phyloP scores from a whole-genome alignment of 2,797 vertebrate species.

The Sebastes cheni region DNA sequence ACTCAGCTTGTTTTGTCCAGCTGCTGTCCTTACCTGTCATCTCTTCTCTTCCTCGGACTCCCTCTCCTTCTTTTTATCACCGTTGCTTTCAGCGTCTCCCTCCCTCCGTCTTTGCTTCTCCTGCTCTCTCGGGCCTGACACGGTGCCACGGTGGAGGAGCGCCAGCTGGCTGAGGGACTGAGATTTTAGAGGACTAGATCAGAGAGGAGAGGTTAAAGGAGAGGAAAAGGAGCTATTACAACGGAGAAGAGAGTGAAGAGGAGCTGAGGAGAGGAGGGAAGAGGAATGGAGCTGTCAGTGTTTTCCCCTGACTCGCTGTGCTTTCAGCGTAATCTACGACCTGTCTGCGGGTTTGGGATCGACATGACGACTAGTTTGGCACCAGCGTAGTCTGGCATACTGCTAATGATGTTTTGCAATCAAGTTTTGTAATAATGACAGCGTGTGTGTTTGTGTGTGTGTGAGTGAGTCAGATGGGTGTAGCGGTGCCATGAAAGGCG shows the following conservation, averaged over 20 bases:
- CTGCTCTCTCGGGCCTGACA: conserved; percentile 54
- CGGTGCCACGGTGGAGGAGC: conserved; percentile 55
- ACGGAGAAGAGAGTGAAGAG: conserved; percentile 3
- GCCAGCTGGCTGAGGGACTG: conserved; percentile 58
- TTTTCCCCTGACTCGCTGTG: conserved; percentile 9
- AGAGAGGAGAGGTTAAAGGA: conserved; percentile 59
- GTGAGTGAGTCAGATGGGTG: conserved; percentile 75
- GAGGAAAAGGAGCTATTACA: conserved; percentile 40
- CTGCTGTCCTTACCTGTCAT: conserved; percentile 37
- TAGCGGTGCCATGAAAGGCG: conserved; percentile 66
- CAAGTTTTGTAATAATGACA: conserved; percentile 68
- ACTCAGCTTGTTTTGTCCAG: conserved; percentile 35
- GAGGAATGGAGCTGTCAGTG: conserved; percentile 50
- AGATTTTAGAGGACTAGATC: conserved; percentile 54
- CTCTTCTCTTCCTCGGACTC: neutral
- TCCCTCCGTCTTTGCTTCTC: conserved; percentile 31
- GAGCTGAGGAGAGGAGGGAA: conserved; percentile 19
- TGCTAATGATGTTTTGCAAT: conserved; percentile 75
- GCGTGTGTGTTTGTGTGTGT: conserved; percentile 59
- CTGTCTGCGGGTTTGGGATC: conserved; percentile 44
- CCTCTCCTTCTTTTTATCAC: conserved; percentile 4
- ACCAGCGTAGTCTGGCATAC: conserved; percentile 45
- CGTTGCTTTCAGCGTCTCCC: conserved; percentile 17
- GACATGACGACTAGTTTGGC: conserved; percentile 50
- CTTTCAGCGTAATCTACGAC: conserved; percentile 45